Evolutionary conservation across 2,797 vertebrate genomes (phyloP), one percentile per base, ranked within the genome.

Genomic region (Liparis tanakae): DNA sequence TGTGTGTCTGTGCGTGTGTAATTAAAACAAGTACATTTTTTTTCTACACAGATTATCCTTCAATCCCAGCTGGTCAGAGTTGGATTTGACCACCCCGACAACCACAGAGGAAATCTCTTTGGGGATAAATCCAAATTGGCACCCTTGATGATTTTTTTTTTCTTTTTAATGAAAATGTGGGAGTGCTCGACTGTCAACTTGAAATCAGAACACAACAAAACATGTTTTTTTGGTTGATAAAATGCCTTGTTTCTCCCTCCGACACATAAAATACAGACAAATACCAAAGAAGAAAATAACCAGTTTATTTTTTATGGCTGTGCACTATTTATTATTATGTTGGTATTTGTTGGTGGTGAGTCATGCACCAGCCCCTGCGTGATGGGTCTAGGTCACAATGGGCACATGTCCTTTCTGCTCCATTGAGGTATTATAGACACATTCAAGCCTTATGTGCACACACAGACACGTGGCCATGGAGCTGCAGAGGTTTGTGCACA

Each of bases 21-120:
- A 94, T 95, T 94, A 95, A 94, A 94, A 92, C 89, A 92, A 94
- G 92, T 94, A 89, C 90, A 91, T 91, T 91, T 30, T 91, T 87
- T 87, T 60, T 25, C 50, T 78, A 85, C 76, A 88, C 87, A 91
- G 93, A 94, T 95, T 94, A 94, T 94, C 93, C 90, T 76, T 90
- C 81, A 76, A 87, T 91, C 91, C 93, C 94, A 94, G 93, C 93
- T 94, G 94, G 87, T 94, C 90, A 81, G 83, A 89, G 88, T 89
- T 89, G 91, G 93, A 94, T 94, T 94, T 94, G 91, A 90, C 88
- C 90, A 91, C 84, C 83, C 85, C 65, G 68, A 89, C 84, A 88
- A 92, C 89, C 88, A 91, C 82, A 81, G 89, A 93, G 92, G 89
- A 94, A 93, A 93, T 91, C 91, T 93, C 88, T 88, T 82, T 83